Conservation (phyloP, 2,888 invertebrate species). For the Amorpha juglandis region DNA sequence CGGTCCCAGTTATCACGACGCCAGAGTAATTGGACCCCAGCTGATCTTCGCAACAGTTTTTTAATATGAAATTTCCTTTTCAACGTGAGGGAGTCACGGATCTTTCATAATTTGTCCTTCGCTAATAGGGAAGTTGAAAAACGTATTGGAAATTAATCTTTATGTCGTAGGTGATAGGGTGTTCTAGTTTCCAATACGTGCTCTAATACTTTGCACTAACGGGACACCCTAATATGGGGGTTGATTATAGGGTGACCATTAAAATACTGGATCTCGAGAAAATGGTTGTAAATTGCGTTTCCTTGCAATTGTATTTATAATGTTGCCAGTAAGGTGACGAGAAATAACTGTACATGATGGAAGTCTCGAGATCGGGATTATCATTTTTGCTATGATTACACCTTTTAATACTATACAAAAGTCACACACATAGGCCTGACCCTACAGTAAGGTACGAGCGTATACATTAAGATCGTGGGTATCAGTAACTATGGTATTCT, state of each 20-base stretch:
- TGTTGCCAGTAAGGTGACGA: not conserved
- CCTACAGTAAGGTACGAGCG: no score
- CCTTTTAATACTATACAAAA: no score
- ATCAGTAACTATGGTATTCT: no score
- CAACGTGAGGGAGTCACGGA: not conserved
- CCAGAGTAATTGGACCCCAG: conserved; percentile 10
- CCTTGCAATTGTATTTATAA: conserved; percentile 29
- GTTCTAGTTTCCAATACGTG: not conserved
- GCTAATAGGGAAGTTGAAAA: conserved; percentile 9
- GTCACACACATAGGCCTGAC: no score
- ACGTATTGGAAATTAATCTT: not conserved
- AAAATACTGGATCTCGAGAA: conserved; percentile 27
- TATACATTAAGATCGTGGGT: no score
- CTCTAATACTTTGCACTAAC: conserved; percentile 44
- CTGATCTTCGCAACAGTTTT: conserved; percentile 1
- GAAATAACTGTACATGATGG: not conserved
- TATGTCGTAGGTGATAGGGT: not conserved
- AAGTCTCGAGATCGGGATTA: not conserved
- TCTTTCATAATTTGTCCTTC: conserved; percentile 9
- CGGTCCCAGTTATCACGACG: not conserved
- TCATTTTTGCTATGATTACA: no score
- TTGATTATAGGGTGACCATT: conserved; percentile 51
- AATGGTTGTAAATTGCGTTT: conserved; percentile 25
- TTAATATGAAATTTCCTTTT: conserved; percentile 9
- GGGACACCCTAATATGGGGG: conserved; percentile 63